These are phyloP conservation scores for Tiliqua scincoides DNA, from an alignment of 2,113 vertebrate genomes.

Conservation along the genomic window DNA sequence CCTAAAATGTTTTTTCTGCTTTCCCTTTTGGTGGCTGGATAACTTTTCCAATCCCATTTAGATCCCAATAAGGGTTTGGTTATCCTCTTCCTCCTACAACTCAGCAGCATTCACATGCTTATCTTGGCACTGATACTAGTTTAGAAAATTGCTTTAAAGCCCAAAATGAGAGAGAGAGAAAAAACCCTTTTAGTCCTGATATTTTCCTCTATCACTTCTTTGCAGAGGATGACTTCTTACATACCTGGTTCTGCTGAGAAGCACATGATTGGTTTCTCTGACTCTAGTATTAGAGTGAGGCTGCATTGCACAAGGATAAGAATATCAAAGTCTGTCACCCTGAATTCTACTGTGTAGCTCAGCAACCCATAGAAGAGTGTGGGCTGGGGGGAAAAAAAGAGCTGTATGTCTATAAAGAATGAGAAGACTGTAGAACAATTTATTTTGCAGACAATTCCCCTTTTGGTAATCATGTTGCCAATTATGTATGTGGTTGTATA, in stretches of 20 bases:
- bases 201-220: slow-evolving; percentile 5
- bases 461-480: neutral
- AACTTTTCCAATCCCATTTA: slow-evolving; percentile 27
- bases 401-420: neutral
- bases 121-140: slow-evolving; percentile 21
- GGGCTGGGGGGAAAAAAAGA: neutral
- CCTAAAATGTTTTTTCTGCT: neutral
- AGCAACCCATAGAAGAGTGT: neutral
- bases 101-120: slow-evolving; percentile 16
- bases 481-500: neutral
- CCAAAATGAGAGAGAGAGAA: neutral
- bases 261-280: slow-evolving; percentile 1
- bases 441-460: neutral
- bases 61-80: slow-evolving; percentile 18
- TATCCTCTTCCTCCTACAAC: slow-evolving; percentile 26
- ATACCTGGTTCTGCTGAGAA: slow-evolving; percentile 14
- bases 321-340: neutral
- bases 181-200: slow-evolving; percentile 16
- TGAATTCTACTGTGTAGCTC: neutral
- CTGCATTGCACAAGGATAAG: slow-evolving; percentile 16
- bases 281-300: slow-evolving; percentile 9
- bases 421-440: neutral
- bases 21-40: neutral
- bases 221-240: slow-evolving; percentile 25
- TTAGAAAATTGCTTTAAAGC: slow-evolving; percentile 23